A percentile compares a stretch with the other conserved stretches of the same genome.
These are phyloP conservation scores for Ectropis crepuscularia DNA, from an alignment of 2,888 invertebrate species.

Conservation along the genomic window DNA sequence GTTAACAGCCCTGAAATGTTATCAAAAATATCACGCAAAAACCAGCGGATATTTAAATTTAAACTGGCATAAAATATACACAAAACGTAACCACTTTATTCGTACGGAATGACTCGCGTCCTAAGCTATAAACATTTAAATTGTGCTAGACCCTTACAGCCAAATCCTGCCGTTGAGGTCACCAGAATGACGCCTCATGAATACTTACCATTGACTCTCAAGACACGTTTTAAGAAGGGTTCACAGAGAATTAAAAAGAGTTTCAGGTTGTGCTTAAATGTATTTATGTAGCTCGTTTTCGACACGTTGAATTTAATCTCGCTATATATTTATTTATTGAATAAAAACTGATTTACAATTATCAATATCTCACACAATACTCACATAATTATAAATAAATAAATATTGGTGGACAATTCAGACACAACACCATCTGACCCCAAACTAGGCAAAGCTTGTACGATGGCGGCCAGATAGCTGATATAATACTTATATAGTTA, in stretches of 20 bases:
- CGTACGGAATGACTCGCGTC: conserved; percentile 36
- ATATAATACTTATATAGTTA: no score
- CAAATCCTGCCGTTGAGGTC: conserved; percentile 52
- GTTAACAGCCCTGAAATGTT: not conserved
- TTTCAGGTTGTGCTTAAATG: conserved; percentile 6
- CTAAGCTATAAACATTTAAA: conserved; percentile 55
- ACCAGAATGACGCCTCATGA: conserved; percentile 54
- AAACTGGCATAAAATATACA: conserved; percentile 28
- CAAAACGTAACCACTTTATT: conserved; percentile 28
- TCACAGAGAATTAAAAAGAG: conserved; percentile 48
- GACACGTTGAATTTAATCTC: not conserved
- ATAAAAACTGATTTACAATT: no score
- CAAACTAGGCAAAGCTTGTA: no score
- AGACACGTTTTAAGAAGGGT: conserved; percentile 55
- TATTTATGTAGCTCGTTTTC: not conserved
- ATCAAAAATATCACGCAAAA: conserved; percentile 2
- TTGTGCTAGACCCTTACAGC: conserved; percentile 47
- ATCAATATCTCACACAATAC: no score
- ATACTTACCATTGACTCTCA: conserved; percentile 53
- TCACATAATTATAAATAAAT: no score
- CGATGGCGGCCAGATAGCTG: no score
- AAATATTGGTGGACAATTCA: no score
- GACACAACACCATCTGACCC: no score
- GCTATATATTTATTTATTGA: no score
- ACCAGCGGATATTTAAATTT: conserved; percentile 20